These are phyloP conservation scores for Oreotragus oreotragus DNA, from an alignment of 2,113 vertebrate genomes.

Conservation along the genomic window DNA sequence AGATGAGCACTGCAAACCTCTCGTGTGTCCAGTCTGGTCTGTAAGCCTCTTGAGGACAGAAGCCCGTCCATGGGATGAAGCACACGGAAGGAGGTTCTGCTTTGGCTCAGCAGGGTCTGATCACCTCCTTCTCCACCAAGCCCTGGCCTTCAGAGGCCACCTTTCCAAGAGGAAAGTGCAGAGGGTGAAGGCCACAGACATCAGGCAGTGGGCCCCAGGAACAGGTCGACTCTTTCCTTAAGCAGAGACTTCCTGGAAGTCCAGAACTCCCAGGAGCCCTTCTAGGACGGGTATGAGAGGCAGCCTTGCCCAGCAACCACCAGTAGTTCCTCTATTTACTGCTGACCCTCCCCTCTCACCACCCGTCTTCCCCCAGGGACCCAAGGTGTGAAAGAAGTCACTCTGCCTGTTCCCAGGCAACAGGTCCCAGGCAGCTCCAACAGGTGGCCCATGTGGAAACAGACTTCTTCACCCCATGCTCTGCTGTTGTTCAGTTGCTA, in stretches of 20 bases:
- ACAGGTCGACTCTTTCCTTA: background rate
- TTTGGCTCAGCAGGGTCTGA: background rate
- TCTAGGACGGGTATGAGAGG: background rate
- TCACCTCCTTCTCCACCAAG: too few species aligned
- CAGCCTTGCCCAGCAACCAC: background rate
- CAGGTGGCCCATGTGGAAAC: background rate
- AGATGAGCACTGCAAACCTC: background rate
- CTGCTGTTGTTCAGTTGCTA: background rate
- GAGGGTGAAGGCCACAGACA: background rate
- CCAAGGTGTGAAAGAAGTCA: background rate
- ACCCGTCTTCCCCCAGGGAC: background rate
- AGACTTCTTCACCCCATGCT: background rate
- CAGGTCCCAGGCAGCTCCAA: background rate
- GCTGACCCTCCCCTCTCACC: too few species aligned
- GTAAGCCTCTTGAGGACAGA: background rate
- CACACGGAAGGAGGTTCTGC: accelerated
- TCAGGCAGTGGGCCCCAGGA: background rate
- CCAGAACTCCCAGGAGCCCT: background rate
- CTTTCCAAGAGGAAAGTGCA: background rate
- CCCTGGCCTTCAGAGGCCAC: background rate
- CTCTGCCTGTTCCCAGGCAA: background rate
- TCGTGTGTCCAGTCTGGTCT: accelerated
- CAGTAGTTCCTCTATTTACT: background rate
- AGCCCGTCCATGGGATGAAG: background rate
- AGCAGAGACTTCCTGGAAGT: background rate